Evolutionary conservation across 2,888 invertebrate species (phyloP).

Genomic region (Himalopsyche anomala): DNA sequence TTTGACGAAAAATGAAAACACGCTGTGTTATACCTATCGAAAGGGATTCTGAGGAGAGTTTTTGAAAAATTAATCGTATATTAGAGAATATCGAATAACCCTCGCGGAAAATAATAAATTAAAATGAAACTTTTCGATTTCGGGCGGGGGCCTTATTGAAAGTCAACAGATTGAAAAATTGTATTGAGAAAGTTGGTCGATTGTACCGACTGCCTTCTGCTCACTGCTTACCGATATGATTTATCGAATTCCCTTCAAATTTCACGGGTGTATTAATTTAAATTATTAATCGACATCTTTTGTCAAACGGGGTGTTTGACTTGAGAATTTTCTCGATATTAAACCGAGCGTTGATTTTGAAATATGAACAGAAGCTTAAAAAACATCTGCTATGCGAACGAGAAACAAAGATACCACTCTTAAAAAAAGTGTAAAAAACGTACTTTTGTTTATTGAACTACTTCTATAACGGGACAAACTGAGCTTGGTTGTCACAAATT

Average conservation of each 20-base stretch:
- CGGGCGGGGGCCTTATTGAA: constrained; percentile 6
- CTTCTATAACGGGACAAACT: no score
- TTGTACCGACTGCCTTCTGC: constrained; percentile 3
- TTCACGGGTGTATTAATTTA: constrained; percentile 40
- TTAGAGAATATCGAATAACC: constrained; percentile 32
- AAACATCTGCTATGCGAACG: no score
- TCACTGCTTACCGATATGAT: constrained; percentile 15
- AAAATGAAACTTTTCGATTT: constrained; percentile 32
- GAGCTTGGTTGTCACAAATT: no score
- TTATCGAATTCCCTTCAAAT: constrained; percentile 38
- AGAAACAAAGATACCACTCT: no score
- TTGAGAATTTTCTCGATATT: constrained; percentile 32
- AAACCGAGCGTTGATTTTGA: constrained; percentile 27
- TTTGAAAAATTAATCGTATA: constrained; percentile 29
- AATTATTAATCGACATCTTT: constrained; percentile 38
- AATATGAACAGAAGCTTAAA: neutral
- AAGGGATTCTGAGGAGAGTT: neutral
- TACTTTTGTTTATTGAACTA: no score
- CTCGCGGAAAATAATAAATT: constrained; percentile 39
- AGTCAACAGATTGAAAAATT: constrained; percentile 43
- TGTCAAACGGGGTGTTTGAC: constrained; percentile 32
- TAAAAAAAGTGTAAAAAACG: no score
- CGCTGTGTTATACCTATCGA: neutral
- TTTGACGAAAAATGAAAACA: neutral
- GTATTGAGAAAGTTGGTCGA: constrained; percentile 30